Conservation (phyloP, 2,113 vertebrate species). For the Cnemophilus loriae region DNA sequence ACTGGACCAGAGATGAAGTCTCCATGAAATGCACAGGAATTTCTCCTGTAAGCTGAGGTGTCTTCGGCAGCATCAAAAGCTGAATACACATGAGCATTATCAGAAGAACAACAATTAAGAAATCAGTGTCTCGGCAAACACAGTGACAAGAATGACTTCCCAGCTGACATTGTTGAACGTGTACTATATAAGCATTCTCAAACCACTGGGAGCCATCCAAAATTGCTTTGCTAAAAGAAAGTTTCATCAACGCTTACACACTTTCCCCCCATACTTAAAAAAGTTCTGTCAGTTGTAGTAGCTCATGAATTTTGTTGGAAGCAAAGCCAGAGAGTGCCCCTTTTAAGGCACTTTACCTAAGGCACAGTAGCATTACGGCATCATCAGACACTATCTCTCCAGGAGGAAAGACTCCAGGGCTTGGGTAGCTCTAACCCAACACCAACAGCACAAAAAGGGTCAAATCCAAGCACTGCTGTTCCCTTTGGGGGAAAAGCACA, state of each 20-base stretch:
- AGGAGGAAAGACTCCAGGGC: neutral
- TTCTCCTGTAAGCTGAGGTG: neutral
- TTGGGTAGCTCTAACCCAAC: neutral
- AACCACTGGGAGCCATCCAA: neutral
- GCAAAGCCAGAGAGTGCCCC: neutral
- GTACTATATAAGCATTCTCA: neutral
- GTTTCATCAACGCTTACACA: neutral
- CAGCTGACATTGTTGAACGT: accelerated
- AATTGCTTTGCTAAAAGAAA: neutral
- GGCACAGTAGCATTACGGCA: neutral
- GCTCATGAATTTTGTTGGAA: neutral
- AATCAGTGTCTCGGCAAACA: neutral
- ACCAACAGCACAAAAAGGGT: neutral
- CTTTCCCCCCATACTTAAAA: neutral
- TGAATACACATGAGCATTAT: neutral
- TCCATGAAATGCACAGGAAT: neutral
- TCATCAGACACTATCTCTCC: neutral
- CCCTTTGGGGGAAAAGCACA: neutral
- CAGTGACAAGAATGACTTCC: neutral
- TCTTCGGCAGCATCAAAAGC: neutral
- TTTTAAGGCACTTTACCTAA: neutral
- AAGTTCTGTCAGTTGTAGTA: neutral
- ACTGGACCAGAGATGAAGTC: neutral
- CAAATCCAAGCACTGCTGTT: neutral
- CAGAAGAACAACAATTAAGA: neutral